phyloP scores from a whole-genome alignment of 2,888 invertebrate species.

The Agyllia agylla region DNA sequence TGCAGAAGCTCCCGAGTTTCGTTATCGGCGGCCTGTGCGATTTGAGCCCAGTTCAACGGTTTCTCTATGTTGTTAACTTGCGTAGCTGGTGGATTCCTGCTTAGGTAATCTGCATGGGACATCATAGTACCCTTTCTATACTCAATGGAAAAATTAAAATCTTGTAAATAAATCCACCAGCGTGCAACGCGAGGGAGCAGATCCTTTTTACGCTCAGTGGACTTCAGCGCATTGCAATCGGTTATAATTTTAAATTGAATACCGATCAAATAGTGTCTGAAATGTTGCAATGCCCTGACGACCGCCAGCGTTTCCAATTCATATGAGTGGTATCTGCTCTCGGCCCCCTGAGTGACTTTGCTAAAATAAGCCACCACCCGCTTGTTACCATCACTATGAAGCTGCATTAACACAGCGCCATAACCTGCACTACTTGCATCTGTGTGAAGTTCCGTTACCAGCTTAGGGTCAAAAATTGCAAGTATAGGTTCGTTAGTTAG shows the following conservation, averaged over 20 bases:
- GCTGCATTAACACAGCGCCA: not conserved
- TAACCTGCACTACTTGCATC: not conserved
- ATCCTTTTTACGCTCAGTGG: constrained; percentile 78
- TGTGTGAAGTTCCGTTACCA: not conserved
- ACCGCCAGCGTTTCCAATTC: constrained; percentile 64
- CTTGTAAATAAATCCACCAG: constrained; percentile 80
- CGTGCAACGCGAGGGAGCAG: constrained; percentile 78
- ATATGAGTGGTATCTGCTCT: constrained; percentile 52
- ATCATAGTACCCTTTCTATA: not conserved
- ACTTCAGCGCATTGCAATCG: constrained; percentile 80
- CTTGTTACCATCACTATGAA: not conserved
- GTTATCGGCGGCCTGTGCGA: not conserved
- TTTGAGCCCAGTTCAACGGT: not conserved
- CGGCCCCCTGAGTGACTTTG: constrained; percentile 54
- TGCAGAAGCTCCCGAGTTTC: not conserved
- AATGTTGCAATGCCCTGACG: constrained; percentile 58
- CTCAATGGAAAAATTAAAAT: constrained; percentile 31
- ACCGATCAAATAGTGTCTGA: constrained; percentile 59
- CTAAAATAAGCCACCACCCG: constrained; percentile 18
- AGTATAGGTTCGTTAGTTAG: not conserved
- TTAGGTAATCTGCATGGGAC: constrained; percentile 25
- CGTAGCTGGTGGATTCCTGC: not conserved
- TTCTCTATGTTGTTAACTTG: not conserved
- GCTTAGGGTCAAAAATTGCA: not conserved
- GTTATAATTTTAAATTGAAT: constrained; percentile 62